Conservation (phyloP, 2,797 vertebrate species). For the Rhincodon typus region DNA sequence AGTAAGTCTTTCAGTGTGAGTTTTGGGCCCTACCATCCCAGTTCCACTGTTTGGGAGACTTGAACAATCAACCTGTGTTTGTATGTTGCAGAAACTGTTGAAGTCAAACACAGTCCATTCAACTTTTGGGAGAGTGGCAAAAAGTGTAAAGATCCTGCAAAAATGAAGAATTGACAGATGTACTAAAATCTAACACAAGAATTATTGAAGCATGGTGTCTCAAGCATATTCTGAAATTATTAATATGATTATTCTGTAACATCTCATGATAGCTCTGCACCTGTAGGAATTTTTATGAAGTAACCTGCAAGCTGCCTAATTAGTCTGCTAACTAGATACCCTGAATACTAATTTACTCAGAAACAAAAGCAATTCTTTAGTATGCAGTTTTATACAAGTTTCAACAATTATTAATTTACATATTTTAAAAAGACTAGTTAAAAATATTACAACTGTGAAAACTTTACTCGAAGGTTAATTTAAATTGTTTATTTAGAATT, state of each 20-base stretch:
- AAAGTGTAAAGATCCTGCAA: neutral
- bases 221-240: neutral
- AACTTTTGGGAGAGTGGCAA: neutral
- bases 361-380: slow-evolving; percentile 6
- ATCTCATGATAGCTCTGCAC: neutral
- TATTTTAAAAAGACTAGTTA: neutral
- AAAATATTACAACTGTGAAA: slow-evolving; percentile 11
- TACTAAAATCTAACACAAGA: neutral
- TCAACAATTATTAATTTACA: slow-evolving; percentile 31
- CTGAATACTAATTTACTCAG: slow-evolving; percentile 14
- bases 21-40: neutral
- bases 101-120: neutral
- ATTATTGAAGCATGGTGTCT: neutral
- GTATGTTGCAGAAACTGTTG: neutral
- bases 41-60: neutral
- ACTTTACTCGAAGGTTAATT: neutral
- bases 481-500: slow-evolving; percentile 16
- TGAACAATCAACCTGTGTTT: neutral
- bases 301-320: slow-evolving; percentile 1
- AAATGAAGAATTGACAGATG: neutral
- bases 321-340: neutral
- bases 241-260: neutral
- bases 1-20: neutral
- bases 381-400: neutral
- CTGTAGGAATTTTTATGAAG: neutral